phyloP scores from a whole-genome alignment of 2,888 invertebrate species.

The Margaritifera margaritifera region DNA sequence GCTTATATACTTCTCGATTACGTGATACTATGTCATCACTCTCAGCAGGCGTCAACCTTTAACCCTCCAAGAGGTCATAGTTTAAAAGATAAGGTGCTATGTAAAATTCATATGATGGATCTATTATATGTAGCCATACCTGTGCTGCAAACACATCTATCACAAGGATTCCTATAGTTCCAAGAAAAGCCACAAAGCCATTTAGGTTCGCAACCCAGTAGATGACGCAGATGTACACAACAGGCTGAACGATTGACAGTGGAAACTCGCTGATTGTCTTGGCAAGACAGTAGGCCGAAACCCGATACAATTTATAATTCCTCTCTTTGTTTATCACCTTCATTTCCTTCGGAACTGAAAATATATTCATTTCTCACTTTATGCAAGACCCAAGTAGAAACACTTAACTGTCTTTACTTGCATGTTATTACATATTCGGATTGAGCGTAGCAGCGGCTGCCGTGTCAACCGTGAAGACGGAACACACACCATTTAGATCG shows the following conservation, averaged over 20 bases:
- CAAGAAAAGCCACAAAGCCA: constrained; percentile 25
- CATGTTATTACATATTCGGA: no score
- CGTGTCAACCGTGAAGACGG: no score
- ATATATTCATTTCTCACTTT: neutral
- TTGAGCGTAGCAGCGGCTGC: no score
- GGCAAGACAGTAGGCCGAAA: constrained; percentile 37
- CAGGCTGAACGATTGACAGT: constrained; percentile 38
- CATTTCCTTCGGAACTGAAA: constrained; percentile 44
- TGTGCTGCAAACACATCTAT: constrained; percentile 41
- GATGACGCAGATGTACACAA: constrained; percentile 35
- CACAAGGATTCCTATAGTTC: constrained; percentile 33
- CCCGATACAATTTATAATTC: constrained; percentile 29
- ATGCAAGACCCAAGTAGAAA: no score
- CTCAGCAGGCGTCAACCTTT: no score
- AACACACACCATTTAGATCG: no score
- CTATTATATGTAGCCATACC: constrained; percentile 14
- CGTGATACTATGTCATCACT: no score
- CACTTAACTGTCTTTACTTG: no score
- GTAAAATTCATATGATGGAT: no score
- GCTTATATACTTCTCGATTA: no score
- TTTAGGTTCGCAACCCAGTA: constrained; percentile 49
- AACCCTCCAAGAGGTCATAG: no score
- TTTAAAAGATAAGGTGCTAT: no score
- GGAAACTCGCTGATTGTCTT: constrained; percentile 48
- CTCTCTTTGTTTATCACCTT: constrained; percentile 36